Evolutionary conservation across 2,113 vertebrate species (phyloP), one percentile per base, ranked within the genome.

Genomic region (Ceyx margarethae): DNA sequence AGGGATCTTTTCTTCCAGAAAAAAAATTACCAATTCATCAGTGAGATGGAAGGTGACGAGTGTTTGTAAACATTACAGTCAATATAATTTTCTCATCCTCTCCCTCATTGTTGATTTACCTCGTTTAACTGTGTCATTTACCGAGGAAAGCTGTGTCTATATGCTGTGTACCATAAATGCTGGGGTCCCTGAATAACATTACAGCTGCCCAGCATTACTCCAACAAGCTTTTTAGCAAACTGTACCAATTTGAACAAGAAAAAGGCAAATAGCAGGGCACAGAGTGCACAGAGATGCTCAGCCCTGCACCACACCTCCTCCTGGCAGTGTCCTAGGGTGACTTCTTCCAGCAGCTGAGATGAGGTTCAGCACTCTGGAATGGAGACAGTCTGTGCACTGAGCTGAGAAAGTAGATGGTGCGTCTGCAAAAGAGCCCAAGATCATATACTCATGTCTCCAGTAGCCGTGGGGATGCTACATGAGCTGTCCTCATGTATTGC

Each of bases 1-100:
- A 81, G 82, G 28, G 77, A 95, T 87, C 91, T 90, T 95, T 95
- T 91, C 64, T 92, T 90, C 82, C 90, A 76, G 68, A 33, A 86
- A 74, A 92, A 94, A 93, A 84, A 88, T 87, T 73, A 58, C 93
- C 84, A 72, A 81, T 96, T 96, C 94, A 89, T 95, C 85, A 72
- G 68, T 11, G 65, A 85, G 56, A 11, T 64, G 75, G 87, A 91
- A 92, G 90, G 85, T 93, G 94, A 89, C 6, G 35, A 91, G 80
- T 93, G 91, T 96, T 96, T 95, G 90, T 86, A 93, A 95, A 97
- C 93, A 94, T 72, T 78, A 71, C 65, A 72, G 87, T 74, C 74
- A 86, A 73, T 88, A 60, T 60, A 2, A 87, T 96, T 94, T 94
- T 77, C 86, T 93, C 90, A 62, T 91, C 68, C 51, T 94, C 69